Evolutionary conservation across 2,113 vertebrate genomes (phyloP), one percentile per base, ranked within the genome.

Genomic region (Gadus macrocephalus): DNA sequence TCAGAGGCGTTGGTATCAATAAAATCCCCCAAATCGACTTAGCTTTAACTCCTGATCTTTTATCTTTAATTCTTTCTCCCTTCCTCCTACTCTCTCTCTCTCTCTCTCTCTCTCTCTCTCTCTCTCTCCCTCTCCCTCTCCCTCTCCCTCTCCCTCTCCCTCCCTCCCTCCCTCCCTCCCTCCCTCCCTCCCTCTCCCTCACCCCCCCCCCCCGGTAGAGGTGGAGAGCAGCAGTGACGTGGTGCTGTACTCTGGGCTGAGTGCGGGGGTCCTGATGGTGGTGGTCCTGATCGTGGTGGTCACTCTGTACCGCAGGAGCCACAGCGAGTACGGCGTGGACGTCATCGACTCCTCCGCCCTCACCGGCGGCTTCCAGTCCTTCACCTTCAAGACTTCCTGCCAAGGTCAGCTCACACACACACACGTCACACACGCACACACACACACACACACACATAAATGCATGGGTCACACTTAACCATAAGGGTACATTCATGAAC

Each of bases 271-370:
- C 66, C 93, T 98, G 14, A 94, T 94, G 0, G 94, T 99, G 3
- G 94, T 95, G 0, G 91, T 97, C 85, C 93, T 99, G 76, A 93
- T 95, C 70, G 83, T 98, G 2, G 95, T 92, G 0, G 93, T 97
- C 64, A 93, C 96, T 1, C 92, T 99, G 15, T 99, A 99, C 81
- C 89, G 96, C 79, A 90, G 93, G 84, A 97, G 93, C 90, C 97
- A 95, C 89, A 98, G 96, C 66, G 95, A 98, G 89, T 99, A 99
- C n/a, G 96, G 96, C 4, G 96, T 97, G 61, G 97, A 98, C 68
- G 96, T 98, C 87, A 98, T 97, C 73, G 96, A 98, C 91, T 96
- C 97, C 65, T 98, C 97, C 42, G 96, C 96, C 25, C 93, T 98
- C 81, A 95, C 96, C 6, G 97, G 97, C 76, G 96, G 95, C 86